These are phyloP conservation scores for Hymenopus coronatus DNA, from an alignment of 2,888 invertebrate species.

Conservation along the genomic window DNA sequence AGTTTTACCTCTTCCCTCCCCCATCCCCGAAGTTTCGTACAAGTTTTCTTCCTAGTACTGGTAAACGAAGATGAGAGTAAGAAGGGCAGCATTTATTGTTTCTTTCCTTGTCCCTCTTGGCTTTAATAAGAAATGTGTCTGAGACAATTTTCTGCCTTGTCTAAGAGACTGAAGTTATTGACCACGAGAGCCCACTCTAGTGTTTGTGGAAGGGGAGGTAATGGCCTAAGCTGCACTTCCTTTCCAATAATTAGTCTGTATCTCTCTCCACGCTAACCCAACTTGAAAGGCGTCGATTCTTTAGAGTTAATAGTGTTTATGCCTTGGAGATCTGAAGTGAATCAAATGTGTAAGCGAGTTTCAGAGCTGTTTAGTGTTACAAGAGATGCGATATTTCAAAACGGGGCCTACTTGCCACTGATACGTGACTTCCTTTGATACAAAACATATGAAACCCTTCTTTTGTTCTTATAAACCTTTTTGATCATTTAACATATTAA, in stretches of 20 bases:
- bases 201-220: neutral
- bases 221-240: neutral
- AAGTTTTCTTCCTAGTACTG: neutral
- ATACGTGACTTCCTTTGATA: too few species aligned
- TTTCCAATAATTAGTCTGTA: neutral
- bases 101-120: neutral
- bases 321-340: neutral
- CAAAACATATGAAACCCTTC: too few species aligned
- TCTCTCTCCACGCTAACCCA: neutral
- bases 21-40: neutral
- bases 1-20: neutral
- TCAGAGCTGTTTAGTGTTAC: too few species aligned
- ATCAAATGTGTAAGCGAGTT: too few species aligned
- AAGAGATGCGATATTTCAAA: too few species aligned
- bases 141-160: neutral
- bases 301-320: neutral
- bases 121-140: neutral
- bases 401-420: too few species aligned
- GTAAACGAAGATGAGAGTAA: neutral
- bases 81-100: neutral
- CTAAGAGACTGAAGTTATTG: neutral
- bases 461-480: too few species aligned
- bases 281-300: neutral
- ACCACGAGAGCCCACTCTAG: neutral
- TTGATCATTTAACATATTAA: too few species aligned